phyloP scores from a whole-genome alignment of 2,797 vertebrate genomes.

The Halcyon leucocephala region DNA sequence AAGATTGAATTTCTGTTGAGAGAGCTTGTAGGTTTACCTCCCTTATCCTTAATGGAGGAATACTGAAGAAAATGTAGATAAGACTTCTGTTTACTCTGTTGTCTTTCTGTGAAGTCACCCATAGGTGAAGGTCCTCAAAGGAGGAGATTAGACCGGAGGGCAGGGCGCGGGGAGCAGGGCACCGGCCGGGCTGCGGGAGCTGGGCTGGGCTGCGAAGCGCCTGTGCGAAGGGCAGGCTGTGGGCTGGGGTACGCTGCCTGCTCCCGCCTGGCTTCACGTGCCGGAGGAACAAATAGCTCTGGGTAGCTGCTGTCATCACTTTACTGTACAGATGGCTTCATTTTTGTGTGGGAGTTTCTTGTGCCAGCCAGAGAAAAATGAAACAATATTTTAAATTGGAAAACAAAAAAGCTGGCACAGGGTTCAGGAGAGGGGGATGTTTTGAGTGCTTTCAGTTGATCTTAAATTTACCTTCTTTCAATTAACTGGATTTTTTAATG shows the following conservation, averaged over 20 bases:
- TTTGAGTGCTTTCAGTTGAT: background rate
- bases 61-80: background rate
- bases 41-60: background rate
- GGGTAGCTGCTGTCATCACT: background rate
- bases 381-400: background rate
- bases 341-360: constrained; percentile 34
- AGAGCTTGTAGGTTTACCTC: background rate
- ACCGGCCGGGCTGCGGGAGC: background rate
- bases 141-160: background rate
- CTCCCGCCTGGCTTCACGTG: background rate
- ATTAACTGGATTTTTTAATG: background rate
- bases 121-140: background rate
- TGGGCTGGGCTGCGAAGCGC: background rate
- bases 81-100: background rate
- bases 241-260: background rate
- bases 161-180: background rate
- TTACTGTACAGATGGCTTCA: background rate
- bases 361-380: constrained; percentile 41
- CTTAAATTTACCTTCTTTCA: background rate
- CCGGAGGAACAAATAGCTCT: accelerated
- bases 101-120: background rate
- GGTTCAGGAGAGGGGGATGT: background rate
- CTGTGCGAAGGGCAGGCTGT: background rate
- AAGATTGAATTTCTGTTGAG: background rate
- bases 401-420: background rate